Evolutionary conservation across 2,113 vertebrate species (phyloP).

Genomic region (Gobiocypris rarus): DNA sequence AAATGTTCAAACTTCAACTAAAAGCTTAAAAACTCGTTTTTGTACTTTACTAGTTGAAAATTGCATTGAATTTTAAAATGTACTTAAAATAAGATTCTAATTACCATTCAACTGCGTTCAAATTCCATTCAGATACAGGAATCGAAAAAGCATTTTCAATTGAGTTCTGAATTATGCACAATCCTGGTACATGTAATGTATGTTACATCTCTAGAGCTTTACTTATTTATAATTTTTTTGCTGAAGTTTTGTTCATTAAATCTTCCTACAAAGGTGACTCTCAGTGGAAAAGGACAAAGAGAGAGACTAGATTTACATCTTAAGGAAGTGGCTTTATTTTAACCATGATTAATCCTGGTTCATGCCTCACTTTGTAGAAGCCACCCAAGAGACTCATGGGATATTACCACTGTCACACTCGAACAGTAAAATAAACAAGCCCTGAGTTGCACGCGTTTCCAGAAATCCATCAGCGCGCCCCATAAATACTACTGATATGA

Average conservation of each 20-base stretch:
- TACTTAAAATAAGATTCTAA: not conserved
- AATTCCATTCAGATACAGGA: not conserved
- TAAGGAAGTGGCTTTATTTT: constrained; percentile 56
- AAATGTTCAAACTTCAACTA: no score
- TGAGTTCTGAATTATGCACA: not conserved
- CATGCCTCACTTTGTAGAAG: constrained; percentile 50
- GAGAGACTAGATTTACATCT: constrained; percentile 31
- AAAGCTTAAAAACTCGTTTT: no score
- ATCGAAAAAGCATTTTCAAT: not conserved
- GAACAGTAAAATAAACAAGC: constrained; percentile 64
- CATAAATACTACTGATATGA: constrained; percentile 24
- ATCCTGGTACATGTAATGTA: not conserved
- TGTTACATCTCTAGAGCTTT: constrained; percentile 8
- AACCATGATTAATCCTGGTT: constrained; percentile 58
- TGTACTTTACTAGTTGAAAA: no score
- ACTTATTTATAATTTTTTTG: not conserved
- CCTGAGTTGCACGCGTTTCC: constrained; percentile 27
- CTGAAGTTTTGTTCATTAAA: constrained; percentile 61
- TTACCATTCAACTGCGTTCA: not conserved
- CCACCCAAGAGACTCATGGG: constrained; percentile 59
- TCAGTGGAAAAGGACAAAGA: constrained; percentile 58
- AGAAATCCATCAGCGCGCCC: constrained; percentile 38
- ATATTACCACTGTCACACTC: constrained; percentile 56
- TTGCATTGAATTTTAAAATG: not conserved
- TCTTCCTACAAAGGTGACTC: constrained; percentile 64